These are phyloP conservation scores for Lissonota sp. DNA, from an alignment of 2,888 invertebrate genomes.

Conservation along the genomic window DNA sequence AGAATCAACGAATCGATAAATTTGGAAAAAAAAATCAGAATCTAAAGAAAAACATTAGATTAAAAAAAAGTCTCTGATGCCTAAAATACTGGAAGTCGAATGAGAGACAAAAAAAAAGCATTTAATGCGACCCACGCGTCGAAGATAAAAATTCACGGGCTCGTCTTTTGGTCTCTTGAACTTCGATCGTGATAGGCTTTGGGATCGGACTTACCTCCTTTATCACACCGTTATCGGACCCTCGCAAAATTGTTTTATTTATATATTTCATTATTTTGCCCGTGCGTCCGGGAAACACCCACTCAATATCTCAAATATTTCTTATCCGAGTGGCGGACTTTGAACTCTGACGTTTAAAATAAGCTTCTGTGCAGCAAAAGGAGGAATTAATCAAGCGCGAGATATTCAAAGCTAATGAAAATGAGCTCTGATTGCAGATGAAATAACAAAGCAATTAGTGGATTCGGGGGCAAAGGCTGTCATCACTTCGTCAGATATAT, in stretches of 20 bases:
- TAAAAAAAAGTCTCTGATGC: no score
- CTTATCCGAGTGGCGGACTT: no score
- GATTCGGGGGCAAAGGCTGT: constrained; percentile 88
- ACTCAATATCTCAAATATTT: no score
- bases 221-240: constrained; percentile 10
- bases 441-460: constrained; percentile 88
- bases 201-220: constrained; percentile 3
- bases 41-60: neutral
- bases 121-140: no score
- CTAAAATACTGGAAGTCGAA: neutral
- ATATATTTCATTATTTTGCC: neutral
- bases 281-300: neutral
- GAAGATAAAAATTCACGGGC: neutral
- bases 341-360: no score
- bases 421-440: constrained; percentile 87
- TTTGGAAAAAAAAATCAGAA: neutral
- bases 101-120: no score
- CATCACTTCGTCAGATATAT: constrained; percentile 86
- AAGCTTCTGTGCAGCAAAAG: no score
- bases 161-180: constrained; percentile 27
- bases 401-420: constrained; percentile 9
- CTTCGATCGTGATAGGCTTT: neutral
- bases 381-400: neutral
- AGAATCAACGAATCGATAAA: neutral
- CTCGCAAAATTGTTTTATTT: neutral